Evolutionary conservation across 35 echinoderm and acorn worm species (phyloP).

Genomic region (Amphiura filiformis): DNA sequence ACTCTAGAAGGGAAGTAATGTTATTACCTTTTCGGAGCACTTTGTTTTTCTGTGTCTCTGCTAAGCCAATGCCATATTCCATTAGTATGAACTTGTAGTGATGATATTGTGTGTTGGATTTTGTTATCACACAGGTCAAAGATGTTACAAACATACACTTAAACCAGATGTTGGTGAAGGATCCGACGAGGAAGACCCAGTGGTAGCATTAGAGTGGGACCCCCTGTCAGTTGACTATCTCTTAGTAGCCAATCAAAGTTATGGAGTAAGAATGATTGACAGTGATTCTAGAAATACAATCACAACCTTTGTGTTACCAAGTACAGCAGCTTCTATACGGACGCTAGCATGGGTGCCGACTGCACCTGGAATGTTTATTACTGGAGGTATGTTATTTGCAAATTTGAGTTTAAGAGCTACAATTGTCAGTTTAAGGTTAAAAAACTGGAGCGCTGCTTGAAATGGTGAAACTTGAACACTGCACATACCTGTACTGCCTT

Average conservation of each 20-base stretch:
- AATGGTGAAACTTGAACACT: not conserved
- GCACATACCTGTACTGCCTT: no score
- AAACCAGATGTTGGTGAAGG: constrained; percentile 43
- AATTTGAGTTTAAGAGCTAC: no score
- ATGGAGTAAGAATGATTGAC: constrained; percentile 81
- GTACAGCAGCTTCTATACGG: constrained; percentile 56
- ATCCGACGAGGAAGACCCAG: constrained; percentile 85
- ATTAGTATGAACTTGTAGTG: no score
- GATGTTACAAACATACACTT: constrained; percentile 70
- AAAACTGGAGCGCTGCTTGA: not conserved
- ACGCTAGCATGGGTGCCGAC: constrained; percentile 93
- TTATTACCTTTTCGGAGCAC: no score
- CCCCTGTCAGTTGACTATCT: constrained; percentile 88
- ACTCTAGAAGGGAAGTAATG: no score
- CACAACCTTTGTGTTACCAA: constrained; percentile 74
- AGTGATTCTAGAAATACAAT: constrained; percentile 56
- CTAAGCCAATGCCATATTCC: no score
- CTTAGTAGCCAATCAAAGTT: constrained; percentile 58
- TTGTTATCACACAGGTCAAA: constrained; percentile 35
- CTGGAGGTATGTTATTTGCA: constrained; percentile 66
- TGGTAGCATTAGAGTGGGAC: constrained; percentile 93
- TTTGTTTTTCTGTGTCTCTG: no score
- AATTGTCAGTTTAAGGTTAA: not conserved
- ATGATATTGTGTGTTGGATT: no score
- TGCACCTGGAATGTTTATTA: constrained; percentile 98